Conservation (phyloP, 2,113 vertebrate genomes). For the Labeo catla region DNA sequence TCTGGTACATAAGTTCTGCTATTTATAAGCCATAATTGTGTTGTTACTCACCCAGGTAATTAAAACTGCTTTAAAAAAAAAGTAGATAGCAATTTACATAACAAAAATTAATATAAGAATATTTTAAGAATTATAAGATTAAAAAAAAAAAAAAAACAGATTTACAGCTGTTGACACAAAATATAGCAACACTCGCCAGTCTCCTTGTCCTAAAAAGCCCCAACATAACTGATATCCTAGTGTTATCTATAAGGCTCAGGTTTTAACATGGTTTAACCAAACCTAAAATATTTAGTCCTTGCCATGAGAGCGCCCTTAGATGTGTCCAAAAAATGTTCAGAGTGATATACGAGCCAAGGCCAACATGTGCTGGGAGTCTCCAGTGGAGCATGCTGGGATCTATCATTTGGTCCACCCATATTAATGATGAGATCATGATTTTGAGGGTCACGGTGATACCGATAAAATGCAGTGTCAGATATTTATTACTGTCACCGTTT, state of each 20-base stretch:
- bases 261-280: constrained; percentile 67
- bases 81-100: not conserved
- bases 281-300: constrained; percentile 70
- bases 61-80: not conserved
- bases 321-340: constrained; percentile 60
- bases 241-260: not conserved
- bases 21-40: not conserved
- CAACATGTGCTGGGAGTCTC: constrained; percentile 71
- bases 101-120: not conserved
- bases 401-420: constrained; percentile 76
- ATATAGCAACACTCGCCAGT: not conserved
- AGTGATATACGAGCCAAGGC: constrained; percentile 77
- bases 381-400: constrained; percentile 76
- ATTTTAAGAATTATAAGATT: not conserved
- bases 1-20: not conserved
- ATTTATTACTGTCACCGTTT: constrained; percentile 76
- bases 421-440: constrained; percentile 80
- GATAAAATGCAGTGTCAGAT: constrained; percentile 75
- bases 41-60: not conserved
- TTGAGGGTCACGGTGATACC: constrained; percentile 76
- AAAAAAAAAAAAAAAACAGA: too few species aligned
- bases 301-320: constrained; percentile 64
- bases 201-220: too few species aligned
- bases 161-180: not conserved
- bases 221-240: not conserved